phyloP scores from a whole-genome alignment of 2,888 invertebrate genomes.

The Strigamia transsilvanica region DNA sequence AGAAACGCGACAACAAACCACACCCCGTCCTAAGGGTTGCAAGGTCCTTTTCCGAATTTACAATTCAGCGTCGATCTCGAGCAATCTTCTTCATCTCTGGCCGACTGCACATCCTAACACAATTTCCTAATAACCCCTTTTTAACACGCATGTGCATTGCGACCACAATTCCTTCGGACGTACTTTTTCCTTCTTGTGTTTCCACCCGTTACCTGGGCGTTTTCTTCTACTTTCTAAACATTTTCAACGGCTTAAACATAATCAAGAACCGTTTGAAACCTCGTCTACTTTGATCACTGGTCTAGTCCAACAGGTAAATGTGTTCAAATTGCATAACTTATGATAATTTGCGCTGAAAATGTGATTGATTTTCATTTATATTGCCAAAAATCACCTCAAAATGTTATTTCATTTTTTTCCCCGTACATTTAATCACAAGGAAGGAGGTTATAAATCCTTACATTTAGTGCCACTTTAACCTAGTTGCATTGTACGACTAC shows the following conservation, averaged over 20 bases:
- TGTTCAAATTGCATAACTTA: not conserved
- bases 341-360: too few species aligned
- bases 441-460: conserved; percentile 6
- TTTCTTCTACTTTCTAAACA: not conserved
- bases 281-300: not conserved
- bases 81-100: conserved; percentile 28
- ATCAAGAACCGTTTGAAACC: not conserved
- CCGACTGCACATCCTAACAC: conserved; percentile 9
- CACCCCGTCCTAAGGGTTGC: not conserved
- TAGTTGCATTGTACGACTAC: not conserved
- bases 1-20: not conserved
- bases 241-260: not conserved
- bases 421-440: not conserved
- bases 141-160: conserved; percentile 22
- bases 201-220: not conserved
- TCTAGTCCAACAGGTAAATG: not conserved
- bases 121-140: conserved; percentile 19
- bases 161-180: not conserved
- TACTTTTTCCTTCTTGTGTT: not conserved
- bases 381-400: too few species aligned
- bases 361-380: too few species aligned
- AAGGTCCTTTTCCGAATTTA: not conserved
- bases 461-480: not conserved
- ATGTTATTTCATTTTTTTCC: too few species aligned
- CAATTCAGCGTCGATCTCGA: not conserved